Conservation (phyloP, 2,888 invertebrate genomes). For the Eurytoma adleriae region DNA sequence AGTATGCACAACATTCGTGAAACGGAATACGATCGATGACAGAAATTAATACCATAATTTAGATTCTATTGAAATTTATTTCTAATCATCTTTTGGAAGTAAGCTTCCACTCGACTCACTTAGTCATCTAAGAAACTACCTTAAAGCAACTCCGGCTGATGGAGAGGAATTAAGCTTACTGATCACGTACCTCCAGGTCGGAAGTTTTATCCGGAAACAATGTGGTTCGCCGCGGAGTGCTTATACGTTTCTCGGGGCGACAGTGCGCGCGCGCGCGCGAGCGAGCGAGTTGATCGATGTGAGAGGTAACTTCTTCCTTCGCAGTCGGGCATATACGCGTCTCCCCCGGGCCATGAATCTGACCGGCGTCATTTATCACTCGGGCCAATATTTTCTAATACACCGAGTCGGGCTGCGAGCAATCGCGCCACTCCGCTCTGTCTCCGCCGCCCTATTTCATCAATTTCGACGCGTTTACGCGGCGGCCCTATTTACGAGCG, state of each 20-base stretch:
- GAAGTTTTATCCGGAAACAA: too few relatives aligned
- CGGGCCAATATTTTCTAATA: slow-evolving; percentile 53
- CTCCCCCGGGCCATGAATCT: neutral
- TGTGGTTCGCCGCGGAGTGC: neutral
- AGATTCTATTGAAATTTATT: too few relatives aligned
- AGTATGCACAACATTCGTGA: too few relatives aligned
- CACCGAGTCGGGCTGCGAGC: neutral
- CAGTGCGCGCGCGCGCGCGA: slow-evolving; percentile 33
- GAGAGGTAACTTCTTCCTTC: slow-evolving; percentile 45
- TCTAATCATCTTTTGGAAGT: too few relatives aligned
- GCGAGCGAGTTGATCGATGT: slow-evolving; percentile 49
- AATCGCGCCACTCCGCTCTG: neutral
- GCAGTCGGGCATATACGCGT: neutral
- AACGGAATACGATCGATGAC: too few relatives aligned
- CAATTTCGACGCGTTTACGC: neutral
- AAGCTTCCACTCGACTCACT: too few relatives aligned
- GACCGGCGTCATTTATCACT: slow-evolving; percentile 47
- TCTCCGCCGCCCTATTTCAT: neutral
- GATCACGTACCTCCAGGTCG: too few relatives aligned
- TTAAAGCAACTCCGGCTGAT: too few relatives aligned
- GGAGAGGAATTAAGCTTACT: too few relatives aligned
- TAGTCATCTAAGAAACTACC: neutral
- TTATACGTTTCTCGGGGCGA: slow-evolving; percentile 11
- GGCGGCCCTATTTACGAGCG: neutral
- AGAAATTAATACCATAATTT: too few relatives aligned